Evolutionary conservation across 2,113 vertebrate species (phyloP).

Genomic region (Thermophis baileyi): DNA sequence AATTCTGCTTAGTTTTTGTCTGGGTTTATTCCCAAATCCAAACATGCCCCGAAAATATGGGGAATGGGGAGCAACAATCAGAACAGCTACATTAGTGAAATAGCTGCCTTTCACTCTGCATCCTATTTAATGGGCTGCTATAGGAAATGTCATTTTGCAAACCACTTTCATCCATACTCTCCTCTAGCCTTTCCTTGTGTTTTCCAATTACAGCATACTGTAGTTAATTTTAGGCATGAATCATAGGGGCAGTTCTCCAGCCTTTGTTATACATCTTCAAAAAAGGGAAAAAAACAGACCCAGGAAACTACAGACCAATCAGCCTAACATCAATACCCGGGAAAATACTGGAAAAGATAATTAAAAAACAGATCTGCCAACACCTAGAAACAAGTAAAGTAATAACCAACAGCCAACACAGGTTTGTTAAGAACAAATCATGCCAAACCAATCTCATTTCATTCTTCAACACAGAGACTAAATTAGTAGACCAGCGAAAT

Average conservation of each 20-base stretch:
- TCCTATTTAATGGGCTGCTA: conserved; percentile 46
- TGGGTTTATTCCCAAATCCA: conserved; percentile 36
- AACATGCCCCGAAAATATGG: conserved; percentile 29
- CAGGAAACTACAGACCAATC: no score
- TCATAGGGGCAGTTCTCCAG: conserved; percentile 48
- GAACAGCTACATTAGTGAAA: conserved; percentile 64
- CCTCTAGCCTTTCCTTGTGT: conserved; percentile 50
- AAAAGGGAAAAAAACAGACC: no score
- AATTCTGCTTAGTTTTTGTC: conserved; percentile 52
- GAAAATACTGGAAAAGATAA: no score
- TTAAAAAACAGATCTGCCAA: no score
- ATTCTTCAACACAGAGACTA: no score
- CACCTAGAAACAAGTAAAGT: no score
- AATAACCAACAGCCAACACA: no score
- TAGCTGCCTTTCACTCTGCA: conserved; percentile 42
- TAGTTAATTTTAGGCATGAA: conserved; percentile 68
- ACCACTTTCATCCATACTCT: conserved; percentile 47
- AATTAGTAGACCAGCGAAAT: no score
- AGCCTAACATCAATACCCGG: no score
- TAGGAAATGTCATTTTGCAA: conserved; percentile 45
- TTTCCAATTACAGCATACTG: conserved; percentile 56
- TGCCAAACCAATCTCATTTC: no score
- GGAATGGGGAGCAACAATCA: conserved; percentile 30
- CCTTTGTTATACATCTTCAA: conserved; percentile 57
- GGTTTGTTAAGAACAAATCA: no score